A percentile compares a stretch with the other conserved stretches of the same genome.
Conservation (phyloP, 1,140 invertebrate genomes). For the Monomorium pharaonis region DNA sequence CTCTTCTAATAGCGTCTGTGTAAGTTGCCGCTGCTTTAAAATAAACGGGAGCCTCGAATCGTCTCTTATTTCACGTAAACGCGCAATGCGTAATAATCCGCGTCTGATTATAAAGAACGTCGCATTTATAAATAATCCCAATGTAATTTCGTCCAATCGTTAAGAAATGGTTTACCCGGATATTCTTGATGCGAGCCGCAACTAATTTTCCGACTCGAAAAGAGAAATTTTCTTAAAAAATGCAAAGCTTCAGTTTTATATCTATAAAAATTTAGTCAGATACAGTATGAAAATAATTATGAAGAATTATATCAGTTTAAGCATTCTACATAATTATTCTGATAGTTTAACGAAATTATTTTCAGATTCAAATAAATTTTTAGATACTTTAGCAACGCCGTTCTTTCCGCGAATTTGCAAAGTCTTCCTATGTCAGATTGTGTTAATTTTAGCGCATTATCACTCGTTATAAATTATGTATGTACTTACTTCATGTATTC, state of each 20-base stretch:
- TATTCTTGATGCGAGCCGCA: not conserved
- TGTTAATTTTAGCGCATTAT: not conserved
- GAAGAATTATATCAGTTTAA: too few species aligned
- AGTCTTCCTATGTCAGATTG: too few species aligned
- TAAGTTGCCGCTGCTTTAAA: slow-evolving; percentile 11
- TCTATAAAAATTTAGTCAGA: too few species aligned
- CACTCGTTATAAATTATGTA: not conserved
- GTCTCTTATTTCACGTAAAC: slow-evolving; percentile 10
- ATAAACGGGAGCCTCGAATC: slow-evolving; percentile 37
- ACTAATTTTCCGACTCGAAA: not conserved
- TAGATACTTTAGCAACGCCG: too few species aligned
- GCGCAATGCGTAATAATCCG: slow-evolving; percentile 5
- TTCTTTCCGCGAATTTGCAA: too few species aligned
- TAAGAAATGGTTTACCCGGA: not conserved
- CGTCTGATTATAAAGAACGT: not conserved
- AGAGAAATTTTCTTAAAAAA: not conserved
- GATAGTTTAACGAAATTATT: too few species aligned
- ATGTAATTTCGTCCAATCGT: not conserved
- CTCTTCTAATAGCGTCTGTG: slow-evolving; percentile 39
- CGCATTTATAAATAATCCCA: slow-evolving; percentile 33
- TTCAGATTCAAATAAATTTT: too few species aligned
- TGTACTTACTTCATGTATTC: not conserved
- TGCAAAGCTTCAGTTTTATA: too few species aligned
- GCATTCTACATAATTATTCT: too few species aligned
- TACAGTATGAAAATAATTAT: too few species aligned